phyloP scores from a whole-genome alignment of 2,888 invertebrate genomes.

The Pegoplata infirma region DNA sequence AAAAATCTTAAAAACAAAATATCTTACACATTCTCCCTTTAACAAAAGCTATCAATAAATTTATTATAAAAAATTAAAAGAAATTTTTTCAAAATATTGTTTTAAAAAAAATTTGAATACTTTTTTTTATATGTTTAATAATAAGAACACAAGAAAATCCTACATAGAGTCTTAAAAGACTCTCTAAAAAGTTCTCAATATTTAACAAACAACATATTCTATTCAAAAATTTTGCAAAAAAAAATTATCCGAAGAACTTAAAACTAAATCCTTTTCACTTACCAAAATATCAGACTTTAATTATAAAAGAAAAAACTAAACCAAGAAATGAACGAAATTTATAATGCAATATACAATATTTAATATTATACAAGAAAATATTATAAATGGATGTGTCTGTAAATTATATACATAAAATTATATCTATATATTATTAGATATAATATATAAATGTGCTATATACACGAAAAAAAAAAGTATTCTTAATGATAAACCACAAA shows the following conservation, averaged over 20 bases:
- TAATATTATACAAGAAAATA: constrained; percentile 57
- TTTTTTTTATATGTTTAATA: not conserved
- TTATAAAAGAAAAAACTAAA: constrained; percentile 7
- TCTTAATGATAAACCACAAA: constrained; percentile 12
- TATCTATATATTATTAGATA: constrained; percentile 60
- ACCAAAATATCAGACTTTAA: constrained; percentile 44
- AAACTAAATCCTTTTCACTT: not conserved
- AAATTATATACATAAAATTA: constrained; percentile 62
- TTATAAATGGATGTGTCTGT: constrained; percentile 58
- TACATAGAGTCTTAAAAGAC: constrained; percentile 37
- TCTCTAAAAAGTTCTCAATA: constrained; percentile 41
- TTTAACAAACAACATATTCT: constrained; percentile 47
- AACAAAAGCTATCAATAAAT: constrained; percentile 1
- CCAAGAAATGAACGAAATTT: constrained; percentile 52
- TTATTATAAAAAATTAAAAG: constrained; percentile 34
- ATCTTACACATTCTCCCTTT: not conserved
- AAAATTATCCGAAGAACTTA: not conserved
- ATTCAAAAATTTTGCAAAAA: constrained; percentile 13
- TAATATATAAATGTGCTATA: constrained; percentile 48
- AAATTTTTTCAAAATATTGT: not conserved
- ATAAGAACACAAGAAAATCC: constrained; percentile 28
- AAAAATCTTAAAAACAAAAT: constrained; percentile 28
- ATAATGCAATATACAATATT: constrained; percentile 59
- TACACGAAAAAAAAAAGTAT: constrained; percentile 36
- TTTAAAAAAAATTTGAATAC: not conserved